These are phyloP conservation scores for Diabrotica undecimpunctata DNA, from an alignment of 1,140 invertebrate genomes.

Conservation along the genomic window DNA sequence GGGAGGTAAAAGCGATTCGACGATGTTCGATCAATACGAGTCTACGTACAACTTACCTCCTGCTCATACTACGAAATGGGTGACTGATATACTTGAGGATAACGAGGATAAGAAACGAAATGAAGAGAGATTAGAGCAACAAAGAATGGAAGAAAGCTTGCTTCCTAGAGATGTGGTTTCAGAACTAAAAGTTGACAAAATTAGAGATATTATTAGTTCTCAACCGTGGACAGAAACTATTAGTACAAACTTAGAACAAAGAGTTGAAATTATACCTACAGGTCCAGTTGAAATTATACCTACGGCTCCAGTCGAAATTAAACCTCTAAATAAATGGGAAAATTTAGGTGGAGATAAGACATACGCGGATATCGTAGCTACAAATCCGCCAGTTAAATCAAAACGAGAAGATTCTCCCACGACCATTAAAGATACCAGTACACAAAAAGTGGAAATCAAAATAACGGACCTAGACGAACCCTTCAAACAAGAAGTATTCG, in stretches of 20 bases:
- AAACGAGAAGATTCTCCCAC: background rate
- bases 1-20: slow-evolving; percentile 22
- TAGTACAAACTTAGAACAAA: too few species aligned
- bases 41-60: slow-evolving; percentile 30
- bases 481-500: too few species aligned
- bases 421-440: background rate
- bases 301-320: slow-evolving; percentile 7
- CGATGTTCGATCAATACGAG: slow-evolving; percentile 24
- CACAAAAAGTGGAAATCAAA: slow-evolving; percentile 22
- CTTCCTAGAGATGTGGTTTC: slow-evolving; percentile 34
- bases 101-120: slow-evolving; percentile 11
- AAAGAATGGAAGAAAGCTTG: slow-evolving; percentile 27
- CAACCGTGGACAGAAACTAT: background rate
- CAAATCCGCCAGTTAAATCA: background rate
- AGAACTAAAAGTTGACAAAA: slow-evolving; percentile 25
- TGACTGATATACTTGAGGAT: slow-evolving; percentile 34
- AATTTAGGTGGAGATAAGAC: slow-evolving; percentile 53
- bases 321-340: slow-evolving; percentile 44
- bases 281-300: slow-evolving; percentile 12
- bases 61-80: slow-evolving; percentile 38
- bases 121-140: slow-evolving; percentile 26
- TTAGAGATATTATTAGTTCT: background rate
- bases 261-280: too few species aligned
- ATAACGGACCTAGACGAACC: slow-evolving; percentile 5
- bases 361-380: slow-evolving; percentile 56